Base-by-base conservation (phyloP, 2,888 invertebrate species). In the Metellina segmentata region DNA sequence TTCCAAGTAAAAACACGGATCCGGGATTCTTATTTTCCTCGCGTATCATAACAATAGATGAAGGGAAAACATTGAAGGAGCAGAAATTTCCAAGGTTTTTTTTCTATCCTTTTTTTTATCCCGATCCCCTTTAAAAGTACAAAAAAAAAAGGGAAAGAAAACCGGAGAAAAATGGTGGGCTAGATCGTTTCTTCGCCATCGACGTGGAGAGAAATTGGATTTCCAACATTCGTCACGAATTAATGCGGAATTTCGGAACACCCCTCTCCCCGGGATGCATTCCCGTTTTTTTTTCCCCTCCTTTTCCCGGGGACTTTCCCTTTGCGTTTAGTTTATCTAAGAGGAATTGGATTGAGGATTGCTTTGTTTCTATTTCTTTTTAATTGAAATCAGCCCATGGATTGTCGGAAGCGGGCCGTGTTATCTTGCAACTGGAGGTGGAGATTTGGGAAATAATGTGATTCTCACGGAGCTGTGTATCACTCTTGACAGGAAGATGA, bases 31-130 rank as follows among this genome's bases (percentile, higher is more conserved):
- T 85, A 85, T 90, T 90, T 90, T 75, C 48, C 72, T 85, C 72
- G 78, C 72, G 78, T 90, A 90, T 90, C 83, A 90, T 90, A 90
- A 90, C 89, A 90, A 90, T 90, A 79, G 83, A 79, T 69, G 13
- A 19, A 72, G 74, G 72, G 71, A 34, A 81, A 49, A 71, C 61
- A 20, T 61, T 48, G 48, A 53, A 85, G 53, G n/a, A 51, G 78
- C 1, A 51, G 52, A 77, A 51, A 49, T 52, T 52, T 52, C 52
- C n/a, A 52, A n/a, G 16, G n/a, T n/a, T 78, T 78, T 78, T 77
- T 9, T 48, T 16, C 6, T 77, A 9, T 13, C 9, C 52, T 69
- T 34, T 81, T 81, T 61, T 61, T 81, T 61, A 19, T 79, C 70
- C 53, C 34, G 69, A 8, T 74, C 20, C 74, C 74, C 34, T 61